Base-by-base conservation (phyloP, 1,140 invertebrate genomes). In the Drosophila persimilis region DNA sequence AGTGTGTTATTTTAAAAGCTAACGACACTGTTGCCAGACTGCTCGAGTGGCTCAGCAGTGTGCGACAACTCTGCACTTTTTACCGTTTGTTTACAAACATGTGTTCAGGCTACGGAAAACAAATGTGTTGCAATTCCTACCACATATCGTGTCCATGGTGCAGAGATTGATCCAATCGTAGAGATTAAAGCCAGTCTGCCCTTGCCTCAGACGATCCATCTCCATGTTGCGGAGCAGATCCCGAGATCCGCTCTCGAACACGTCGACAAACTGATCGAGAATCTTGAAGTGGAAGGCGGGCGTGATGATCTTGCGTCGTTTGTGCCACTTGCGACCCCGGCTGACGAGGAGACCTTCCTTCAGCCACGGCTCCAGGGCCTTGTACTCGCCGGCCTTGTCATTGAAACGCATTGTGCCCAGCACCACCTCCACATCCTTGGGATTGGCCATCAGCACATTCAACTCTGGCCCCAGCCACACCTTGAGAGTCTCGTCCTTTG, bases 221-320 rank as follows among this genome's bases (percentile, higher is more conserved):
- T 89, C 80, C 50, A 97, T 89, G 70, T 94, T 94, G 7, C 93
- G 69, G 0, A 94, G 73, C 59, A 96, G 80, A 39, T 93, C 91
- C 6, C 92, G 78, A 24, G 94, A 93, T 73, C 97, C 95, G 51
- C 94, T 92, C 70, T 96, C 95, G 90, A 98, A 97, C 2, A 93
- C 86, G 88, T 92, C 79, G 73, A 93, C 89, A 93, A 97, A 98
- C 76, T 95, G 93, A 52, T 97, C 95, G 2, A 98, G 91, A 54
- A 97, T 96, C 79, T 95, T 95, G 80, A 97, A 97, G 91, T 98
- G 97, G 88, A 98, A 98, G 0, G 96, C 95, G 7, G 97, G 97
- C 2, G 96, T 96, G 7, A 98, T 92, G 51, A 97, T 93, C 91
- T 96, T 97, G 17, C 97, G 92, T n/a, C 96, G 92, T 13, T 92